Conservation (phyloP, 2,113 vertebrate genomes). For the Chiloscyllium plagiosum region DNA sequence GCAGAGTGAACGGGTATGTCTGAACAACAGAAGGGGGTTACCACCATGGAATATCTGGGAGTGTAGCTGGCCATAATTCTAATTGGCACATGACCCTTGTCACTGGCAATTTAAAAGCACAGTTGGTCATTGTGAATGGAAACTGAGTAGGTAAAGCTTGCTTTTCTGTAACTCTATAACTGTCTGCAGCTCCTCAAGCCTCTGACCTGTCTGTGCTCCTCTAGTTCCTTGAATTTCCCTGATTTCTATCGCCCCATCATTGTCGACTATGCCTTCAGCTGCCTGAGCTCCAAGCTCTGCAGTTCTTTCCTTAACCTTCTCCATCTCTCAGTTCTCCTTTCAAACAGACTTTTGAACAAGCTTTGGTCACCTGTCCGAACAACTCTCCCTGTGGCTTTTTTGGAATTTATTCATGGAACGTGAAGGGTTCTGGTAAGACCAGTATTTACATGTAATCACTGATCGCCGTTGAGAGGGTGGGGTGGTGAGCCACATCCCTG, state of each 20-base stretch:
- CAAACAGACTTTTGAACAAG: not conserved
- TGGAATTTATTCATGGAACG: too few species aligned
- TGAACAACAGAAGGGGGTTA: not conserved
- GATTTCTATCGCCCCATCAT: not conserved
- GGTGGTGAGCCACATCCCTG: too few species aligned
- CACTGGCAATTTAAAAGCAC: too few species aligned
- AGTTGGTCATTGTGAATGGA: too few species aligned
- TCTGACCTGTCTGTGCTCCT: not conserved
- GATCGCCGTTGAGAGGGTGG: too few species aligned
- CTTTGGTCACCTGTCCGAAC: not conserved
- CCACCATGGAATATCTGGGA: too few species aligned
- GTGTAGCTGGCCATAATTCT: not conserved
- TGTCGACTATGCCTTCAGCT: not conserved
- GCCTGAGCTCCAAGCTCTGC: not conserved
- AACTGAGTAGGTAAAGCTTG: too few species aligned
- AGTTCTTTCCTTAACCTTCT: not conserved
- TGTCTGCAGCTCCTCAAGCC: not conserved
- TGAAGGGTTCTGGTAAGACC: too few species aligned
- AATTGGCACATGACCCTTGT: not conserved
- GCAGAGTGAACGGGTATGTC: not conserved
- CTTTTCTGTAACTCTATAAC: not conserved
- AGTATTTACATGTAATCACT: too few species aligned
- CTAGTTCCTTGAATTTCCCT: not conserved
- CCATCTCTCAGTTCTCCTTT: not conserved
- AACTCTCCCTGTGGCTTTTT: not conserved